These are phyloP conservation scores for Deilephila porcellus DNA, from an alignment of 2,888 invertebrate genomes.

Conservation along the genomic window DNA sequence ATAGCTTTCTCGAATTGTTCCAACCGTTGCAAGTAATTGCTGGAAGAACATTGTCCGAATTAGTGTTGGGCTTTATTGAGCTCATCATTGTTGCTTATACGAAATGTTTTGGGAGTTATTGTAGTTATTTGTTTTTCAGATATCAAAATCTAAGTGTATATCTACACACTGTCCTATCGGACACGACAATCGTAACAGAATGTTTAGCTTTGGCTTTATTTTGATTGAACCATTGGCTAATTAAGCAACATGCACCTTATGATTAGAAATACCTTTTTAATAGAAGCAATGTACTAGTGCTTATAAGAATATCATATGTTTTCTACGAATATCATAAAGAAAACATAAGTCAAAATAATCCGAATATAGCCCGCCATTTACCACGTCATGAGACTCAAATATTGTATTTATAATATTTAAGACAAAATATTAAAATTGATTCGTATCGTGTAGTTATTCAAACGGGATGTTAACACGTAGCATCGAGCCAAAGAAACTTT, in stretches of 20 bases:
- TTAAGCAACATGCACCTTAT: no score
- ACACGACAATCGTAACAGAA: neutral
- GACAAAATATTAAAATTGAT: no score
- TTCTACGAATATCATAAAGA: no score
- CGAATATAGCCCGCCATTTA: no score
- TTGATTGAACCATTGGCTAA: no score
- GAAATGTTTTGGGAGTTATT: neutral
- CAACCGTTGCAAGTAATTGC: constrained; percentile 77
- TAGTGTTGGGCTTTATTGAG: constrained; percentile 37
- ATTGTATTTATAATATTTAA: no score
- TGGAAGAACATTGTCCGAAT: constrained; percentile 44
- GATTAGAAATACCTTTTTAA: no score
- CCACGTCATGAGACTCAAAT: no score
- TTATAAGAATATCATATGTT: no score
- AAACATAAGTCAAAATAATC: no score
- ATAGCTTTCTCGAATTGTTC: constrained; percentile 78
- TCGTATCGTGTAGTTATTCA: neutral
- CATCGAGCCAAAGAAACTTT: neutral
- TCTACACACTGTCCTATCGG: no score
- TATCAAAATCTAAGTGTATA: neutral
- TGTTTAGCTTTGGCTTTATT: neutral
- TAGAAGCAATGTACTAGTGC: no score
- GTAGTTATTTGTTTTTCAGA: neutral
- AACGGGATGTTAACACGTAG: neutral
- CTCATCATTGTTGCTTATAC: constrained; percentile 28